These are phyloP conservation scores for Diploptera punctata DNA, from an alignment of 2,888 invertebrate species.

Conservation along the genomic window DNA sequence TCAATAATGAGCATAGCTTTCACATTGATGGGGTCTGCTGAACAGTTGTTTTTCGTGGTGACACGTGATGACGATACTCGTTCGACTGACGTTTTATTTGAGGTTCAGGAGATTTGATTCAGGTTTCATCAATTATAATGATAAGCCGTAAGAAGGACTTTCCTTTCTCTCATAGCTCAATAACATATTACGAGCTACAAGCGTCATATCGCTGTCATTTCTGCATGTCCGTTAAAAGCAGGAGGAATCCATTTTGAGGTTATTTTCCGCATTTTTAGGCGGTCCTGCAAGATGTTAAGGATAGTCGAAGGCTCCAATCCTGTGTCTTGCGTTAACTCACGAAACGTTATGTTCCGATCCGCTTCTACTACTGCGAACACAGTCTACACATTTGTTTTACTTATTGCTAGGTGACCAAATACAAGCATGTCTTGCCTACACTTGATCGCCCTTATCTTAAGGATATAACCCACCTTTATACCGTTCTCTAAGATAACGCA, in stretches of 20 bases:
- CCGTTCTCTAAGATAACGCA: too few species aligned
- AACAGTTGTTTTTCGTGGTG: slow-evolving; percentile 1
- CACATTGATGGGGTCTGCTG: background rate
- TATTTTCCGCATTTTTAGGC: slow-evolving; percentile 13
- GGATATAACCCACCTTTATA: too few species aligned
- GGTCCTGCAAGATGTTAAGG: background rate
- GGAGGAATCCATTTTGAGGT: slow-evolving; percentile 18
- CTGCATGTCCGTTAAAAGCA: too few species aligned
- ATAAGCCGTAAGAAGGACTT: slow-evolving; percentile 1
- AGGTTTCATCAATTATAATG: slow-evolving; percentile 18
- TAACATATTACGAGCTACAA: background rate
- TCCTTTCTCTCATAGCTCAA: background rate
- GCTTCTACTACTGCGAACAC: background rate
- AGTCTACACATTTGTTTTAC: too few species aligned
- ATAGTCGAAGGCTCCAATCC: slow-evolving; percentile 4
- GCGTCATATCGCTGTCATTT: too few species aligned
- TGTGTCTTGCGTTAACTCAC: background rate
- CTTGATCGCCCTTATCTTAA: too few species aligned
- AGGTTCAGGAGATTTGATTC: background rate
- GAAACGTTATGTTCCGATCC: background rate
- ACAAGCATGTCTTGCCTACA: too few species aligned
- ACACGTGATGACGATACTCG: background rate
- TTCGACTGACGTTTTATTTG: slow-evolving; percentile 14
- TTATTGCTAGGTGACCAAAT: too few species aligned
- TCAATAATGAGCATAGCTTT: background rate